Evolutionary conservation across 2,797 vertebrate genomes (phyloP).

Genomic region (Phrynocephalus guinanensis): DNA sequence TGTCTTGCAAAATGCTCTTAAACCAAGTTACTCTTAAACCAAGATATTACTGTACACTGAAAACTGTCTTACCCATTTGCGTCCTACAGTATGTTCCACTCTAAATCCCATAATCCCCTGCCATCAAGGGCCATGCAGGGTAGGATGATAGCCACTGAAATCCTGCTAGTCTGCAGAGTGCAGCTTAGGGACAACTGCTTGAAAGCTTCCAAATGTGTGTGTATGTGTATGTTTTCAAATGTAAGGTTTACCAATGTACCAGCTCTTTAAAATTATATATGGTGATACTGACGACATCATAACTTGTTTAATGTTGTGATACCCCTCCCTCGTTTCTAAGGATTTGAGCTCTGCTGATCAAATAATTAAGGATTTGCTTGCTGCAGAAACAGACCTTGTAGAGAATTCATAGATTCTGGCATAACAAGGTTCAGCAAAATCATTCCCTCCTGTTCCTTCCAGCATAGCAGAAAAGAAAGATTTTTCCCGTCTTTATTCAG

Average conservation of each 20-base stretch:
- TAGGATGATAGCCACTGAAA: background rate
- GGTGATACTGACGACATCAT: background rate
- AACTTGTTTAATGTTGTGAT: background rate
- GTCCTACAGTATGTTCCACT: background rate
- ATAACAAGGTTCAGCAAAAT: background rate
- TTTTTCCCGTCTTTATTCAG: background rate
- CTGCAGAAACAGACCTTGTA: background rate
- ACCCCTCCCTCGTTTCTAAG: background rate
- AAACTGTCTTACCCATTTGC: background rate
- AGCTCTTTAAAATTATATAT: background rate
- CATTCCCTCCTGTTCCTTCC: conserved; percentile 66
- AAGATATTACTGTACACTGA: too few relatives aligned
- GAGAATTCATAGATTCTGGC: background rate
- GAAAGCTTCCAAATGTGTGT: background rate
- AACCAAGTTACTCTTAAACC: too few relatives aligned
- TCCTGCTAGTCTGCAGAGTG: background rate
- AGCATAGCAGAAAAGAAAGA: conserved; percentile 5
- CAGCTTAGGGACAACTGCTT: background rate
- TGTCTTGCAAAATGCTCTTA: too few relatives aligned
- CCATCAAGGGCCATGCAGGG: background rate
- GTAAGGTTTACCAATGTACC: background rate
- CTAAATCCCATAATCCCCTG: background rate
- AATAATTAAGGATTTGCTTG: background rate
- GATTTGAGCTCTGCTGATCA: background rate
- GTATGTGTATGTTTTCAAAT: background rate